These are phyloP conservation scores for Norana najaformis DNA, from an alignment of 2,888 invertebrate species.

Conservation along the genomic window DNA sequence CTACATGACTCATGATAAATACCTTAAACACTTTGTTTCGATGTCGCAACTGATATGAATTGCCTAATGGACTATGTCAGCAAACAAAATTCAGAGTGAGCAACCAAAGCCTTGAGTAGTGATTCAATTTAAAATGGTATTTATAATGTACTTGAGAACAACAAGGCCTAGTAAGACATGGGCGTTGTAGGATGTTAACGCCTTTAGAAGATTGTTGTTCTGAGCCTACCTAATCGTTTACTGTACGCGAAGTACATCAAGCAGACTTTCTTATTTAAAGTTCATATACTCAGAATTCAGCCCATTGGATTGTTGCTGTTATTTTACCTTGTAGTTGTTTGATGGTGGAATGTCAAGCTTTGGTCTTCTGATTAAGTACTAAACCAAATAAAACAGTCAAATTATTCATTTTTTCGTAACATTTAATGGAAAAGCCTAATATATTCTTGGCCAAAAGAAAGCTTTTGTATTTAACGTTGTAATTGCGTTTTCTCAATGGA, in stretches of 20 bases:
- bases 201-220: neutral
- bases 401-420: too few relatives aligned
- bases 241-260: too few relatives aligned
- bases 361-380: neutral
- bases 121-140: neutral
- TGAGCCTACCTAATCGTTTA: neutral
- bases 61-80: neutral
- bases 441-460: neutral
- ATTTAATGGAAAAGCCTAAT: neutral
- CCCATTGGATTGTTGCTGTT: neutral
- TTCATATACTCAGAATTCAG: neutral
- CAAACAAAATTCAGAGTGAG: neutral
- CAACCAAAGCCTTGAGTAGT: neutral
- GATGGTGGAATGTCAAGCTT: neutral
- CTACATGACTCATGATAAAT: neutral
- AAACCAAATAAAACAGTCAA: neutral
- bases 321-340: neutral
- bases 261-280: neutral
- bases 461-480: neutral
- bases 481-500: neutral
- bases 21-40: neutral
- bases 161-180: neutral
- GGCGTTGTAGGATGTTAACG: too few relatives aligned
- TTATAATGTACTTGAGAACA: neutral
- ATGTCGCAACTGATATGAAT: neutral